Evolutionary conservation across 2,797 vertebrate genomes (phyloP).

Genomic region (Acanthurus tractus): DNA sequence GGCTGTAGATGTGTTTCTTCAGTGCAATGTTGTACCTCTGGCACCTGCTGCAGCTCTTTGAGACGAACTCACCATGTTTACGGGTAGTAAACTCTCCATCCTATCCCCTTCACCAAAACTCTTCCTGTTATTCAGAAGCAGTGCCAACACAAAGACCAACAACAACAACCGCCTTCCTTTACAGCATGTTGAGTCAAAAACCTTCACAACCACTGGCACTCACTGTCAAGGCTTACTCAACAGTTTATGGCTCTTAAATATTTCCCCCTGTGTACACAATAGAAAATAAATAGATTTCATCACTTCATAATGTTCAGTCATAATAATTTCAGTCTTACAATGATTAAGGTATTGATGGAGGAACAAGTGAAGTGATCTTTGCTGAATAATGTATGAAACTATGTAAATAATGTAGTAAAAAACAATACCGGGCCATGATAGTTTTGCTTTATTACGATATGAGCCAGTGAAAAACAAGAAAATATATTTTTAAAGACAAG

Average conservation of each 20-base stretch:
- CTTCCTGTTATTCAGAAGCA: slow-evolving; percentile 78
- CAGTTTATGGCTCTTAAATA: slow-evolving; percentile 23
- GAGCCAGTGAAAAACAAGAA: too few species aligned
- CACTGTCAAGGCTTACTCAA: slow-evolving; percentile 6
- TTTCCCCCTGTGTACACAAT: slow-evolving; percentile 6
- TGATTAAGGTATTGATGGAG: neutral
- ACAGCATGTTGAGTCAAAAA: slow-evolving; percentile 47
- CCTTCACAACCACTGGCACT: slow-evolving; percentile 13
- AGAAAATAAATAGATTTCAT: slow-evolving; percentile 17
- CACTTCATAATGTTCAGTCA: neutral
- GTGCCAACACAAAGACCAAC: slow-evolving; percentile 60
- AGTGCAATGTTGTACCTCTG: slow-evolving; percentile 18
- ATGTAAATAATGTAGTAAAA: neutral
- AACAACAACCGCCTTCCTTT: slow-evolving; percentile 39
- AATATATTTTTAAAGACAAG: too few species aligned
- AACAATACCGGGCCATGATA: neutral
- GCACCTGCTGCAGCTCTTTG: slow-evolving; percentile 49
- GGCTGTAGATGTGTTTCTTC: neutral
- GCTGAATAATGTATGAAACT: neutral
- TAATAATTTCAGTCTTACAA: neutral
- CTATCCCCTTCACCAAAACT: slow-evolving; percentile 26
- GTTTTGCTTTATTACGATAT: too few species aligned
- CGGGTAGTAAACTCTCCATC: slow-evolving; percentile 53
- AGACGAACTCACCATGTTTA: slow-evolving; percentile 39
- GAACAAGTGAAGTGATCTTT: neutral